Conservation (phyloP, 2,888 invertebrate genomes). For the Drosophila percnosoma region DNA sequence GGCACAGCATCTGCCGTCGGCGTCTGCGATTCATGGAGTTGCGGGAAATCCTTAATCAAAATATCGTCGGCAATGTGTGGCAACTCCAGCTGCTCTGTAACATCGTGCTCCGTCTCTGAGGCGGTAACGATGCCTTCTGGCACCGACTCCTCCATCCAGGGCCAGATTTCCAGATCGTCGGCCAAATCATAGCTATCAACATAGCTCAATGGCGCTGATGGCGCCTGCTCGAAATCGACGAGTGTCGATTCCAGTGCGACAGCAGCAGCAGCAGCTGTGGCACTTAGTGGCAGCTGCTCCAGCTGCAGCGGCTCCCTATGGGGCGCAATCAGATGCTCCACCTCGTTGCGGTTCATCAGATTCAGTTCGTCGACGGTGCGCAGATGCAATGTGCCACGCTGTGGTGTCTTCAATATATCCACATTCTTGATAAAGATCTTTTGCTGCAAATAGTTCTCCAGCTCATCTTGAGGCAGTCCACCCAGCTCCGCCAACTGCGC, state of each 20-base stretch:
- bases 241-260: conserved; percentile 27
- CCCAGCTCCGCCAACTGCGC: conserved; percentile 33
- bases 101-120: conserved; percentile 20
- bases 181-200: conserved; percentile 73
- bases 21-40: conserved; percentile 37
- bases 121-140: conserved; percentile 14
- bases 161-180: conserved; percentile 76
- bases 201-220: conserved; percentile 53
- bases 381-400: conserved; percentile 82
- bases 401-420: conserved; percentile 81
- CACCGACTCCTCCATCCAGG: conserved; percentile 66
- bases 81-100: conserved; percentile 30
- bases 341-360: conserved; percentile 84
- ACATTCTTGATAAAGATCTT: conserved; percentile 83
- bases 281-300: conserved; percentile 45
- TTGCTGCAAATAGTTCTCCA: conserved; percentile 64
- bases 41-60: conserved; percentile 62
- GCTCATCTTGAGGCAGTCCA: conserved; percentile 16
- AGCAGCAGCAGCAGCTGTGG: background rate
- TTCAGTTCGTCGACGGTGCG: conserved; percentile 85
- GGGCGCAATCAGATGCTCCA: conserved; percentile 83
- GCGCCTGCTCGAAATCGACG: conserved; percentile 27
- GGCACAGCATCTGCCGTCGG: conserved; percentile 48
- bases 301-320: conserved; percentile 70
- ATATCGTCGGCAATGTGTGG: conserved; percentile 50